Conservation (phyloP, 23 tunicate species). For the Styela clava region DNA sequence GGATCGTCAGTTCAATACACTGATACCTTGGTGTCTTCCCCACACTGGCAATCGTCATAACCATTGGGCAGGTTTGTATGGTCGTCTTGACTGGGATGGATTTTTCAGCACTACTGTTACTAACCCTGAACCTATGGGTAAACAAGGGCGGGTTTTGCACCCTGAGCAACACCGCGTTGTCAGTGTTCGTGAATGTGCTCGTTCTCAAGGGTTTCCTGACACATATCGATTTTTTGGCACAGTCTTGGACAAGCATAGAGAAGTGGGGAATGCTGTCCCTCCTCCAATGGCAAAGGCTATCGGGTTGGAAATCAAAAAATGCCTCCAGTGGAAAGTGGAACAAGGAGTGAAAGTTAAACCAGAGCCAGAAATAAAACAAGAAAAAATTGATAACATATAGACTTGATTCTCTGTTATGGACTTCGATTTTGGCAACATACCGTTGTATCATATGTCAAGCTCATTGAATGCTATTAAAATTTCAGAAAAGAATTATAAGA, state of each 20-base stretch:
- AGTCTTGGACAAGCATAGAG: slow-evolving; percentile 61
- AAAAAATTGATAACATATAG: no score
- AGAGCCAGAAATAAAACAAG: background rate
- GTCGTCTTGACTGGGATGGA: slow-evolving; percentile 83
- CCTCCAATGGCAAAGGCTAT: slow-evolving; percentile 96
- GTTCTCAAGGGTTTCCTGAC: slow-evolving; percentile 96
- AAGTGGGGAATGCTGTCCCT: slow-evolving; percentile 92
- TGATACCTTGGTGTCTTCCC: slow-evolving; percentile 86
- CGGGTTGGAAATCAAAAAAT: slow-evolving; percentile 73
- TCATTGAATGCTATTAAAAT: no score
- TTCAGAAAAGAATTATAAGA: no score
- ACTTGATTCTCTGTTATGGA: no score
- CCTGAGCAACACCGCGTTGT: slow-evolving; percentile 86
- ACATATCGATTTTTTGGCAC: slow-evolving; percentile 80
- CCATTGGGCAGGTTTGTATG: slow-evolving; percentile 91
- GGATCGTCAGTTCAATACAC: slow-evolving; percentile 81
- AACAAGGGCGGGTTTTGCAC: slow-evolving; percentile 90
- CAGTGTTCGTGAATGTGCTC: slow-evolving; percentile 86
- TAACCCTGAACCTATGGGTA: slow-evolving; percentile 92
- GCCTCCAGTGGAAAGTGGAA: slow-evolving; percentile 50
- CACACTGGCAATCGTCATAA: slow-evolving; percentile 88
- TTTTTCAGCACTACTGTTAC: slow-evolving; percentile 88
- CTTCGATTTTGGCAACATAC: no score
- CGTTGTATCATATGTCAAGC: no score
- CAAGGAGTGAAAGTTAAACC: background rate